Base-by-base conservation (phyloP, 2,113 vertebrate genomes). In the Hypomesus transpacificus region DNA sequence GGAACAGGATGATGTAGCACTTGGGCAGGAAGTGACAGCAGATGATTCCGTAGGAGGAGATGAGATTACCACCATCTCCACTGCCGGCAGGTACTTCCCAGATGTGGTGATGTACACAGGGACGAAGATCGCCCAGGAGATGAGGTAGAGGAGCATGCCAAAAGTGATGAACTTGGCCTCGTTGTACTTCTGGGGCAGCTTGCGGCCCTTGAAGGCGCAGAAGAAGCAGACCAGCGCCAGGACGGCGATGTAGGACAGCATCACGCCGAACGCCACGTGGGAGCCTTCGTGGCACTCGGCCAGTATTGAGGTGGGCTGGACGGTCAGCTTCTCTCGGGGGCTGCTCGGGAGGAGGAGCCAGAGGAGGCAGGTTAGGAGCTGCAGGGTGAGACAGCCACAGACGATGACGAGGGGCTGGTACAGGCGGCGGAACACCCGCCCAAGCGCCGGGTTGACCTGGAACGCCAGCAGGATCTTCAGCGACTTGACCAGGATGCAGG, bases 81-180 rank as follows among this genome's bases (percentile, higher is more conserved):
- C 93, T 1, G 94, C 94, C 0, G 94, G 93, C 60, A 94, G 82
- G 72, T 96, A 95, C 62, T 91, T 92, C 21, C 95, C 94, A 54
- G 89, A 88, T 0, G 94, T 95, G 31, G 91, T 95, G 21, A 91
- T 85, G 0, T 95, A 92, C 31, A 95, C 79, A 0, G 94, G 96
- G 46, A 97, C 89, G 74, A 98, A 97, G 1, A 93, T 92, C 24
- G 94, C 74, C 95, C 95, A 96, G 0, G 94, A 93, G 77, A 95
- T 95, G 63, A 97, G 94, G 79, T 95, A 96, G 74, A 96, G 92
- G 5, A 98, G 79, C 95, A 96, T 95, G 69, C 95, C 91, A 63
- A 96, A 97, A 3, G 95, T 96, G 79, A 95, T 95, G 85, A 95
- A 96, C 86, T 93, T 95, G 1, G 95, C 92, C 77, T 98, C 94